phyloP scores from a whole-genome alignment of 1,140 invertebrate species.

The Musca domestica region DNA sequence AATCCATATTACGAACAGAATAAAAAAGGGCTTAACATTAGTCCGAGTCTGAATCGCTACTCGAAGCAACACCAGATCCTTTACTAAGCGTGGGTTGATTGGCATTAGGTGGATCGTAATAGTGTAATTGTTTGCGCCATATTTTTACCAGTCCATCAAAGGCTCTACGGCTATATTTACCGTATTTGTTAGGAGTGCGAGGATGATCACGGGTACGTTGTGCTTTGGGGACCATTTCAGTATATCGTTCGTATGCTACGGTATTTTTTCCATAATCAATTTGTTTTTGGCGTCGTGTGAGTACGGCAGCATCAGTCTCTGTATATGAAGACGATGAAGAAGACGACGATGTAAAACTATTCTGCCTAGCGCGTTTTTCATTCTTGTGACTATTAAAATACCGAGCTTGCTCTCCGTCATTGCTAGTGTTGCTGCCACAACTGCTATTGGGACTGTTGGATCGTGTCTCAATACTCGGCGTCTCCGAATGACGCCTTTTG shows the following conservation, averaged over 20 bases:
- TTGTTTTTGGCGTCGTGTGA: slow-evolving; percentile 83
- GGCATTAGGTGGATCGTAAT: slow-evolving; percentile 68
- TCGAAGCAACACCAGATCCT: background rate
- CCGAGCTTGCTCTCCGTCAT: slow-evolving; percentile 13
- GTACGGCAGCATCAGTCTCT: slow-evolving; percentile 71
- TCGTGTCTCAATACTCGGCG: slow-evolving; percentile 40
- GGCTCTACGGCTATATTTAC: slow-evolving; percentile 83
- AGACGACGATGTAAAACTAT: slow-evolving; percentile 39
- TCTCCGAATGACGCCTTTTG: slow-evolving; percentile 47
- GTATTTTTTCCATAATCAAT: slow-evolving; percentile 96
- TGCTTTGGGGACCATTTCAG: slow-evolving; percentile 63
- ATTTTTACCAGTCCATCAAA: slow-evolving; percentile 86
- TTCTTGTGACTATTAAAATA: slow-evolving; percentile 6
- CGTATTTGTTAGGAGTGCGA: slow-evolving; percentile 80
- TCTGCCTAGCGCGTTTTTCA: slow-evolving; percentile 38
- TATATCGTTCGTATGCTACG: slow-evolving; percentile 79
- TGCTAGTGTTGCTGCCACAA: slow-evolving; percentile 27
- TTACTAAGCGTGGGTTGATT: background rate
- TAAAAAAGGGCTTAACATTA: background rate
- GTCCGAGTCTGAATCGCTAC: slow-evolving; percentile 29
- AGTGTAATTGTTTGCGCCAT: slow-evolving; percentile 83
- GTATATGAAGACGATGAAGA: slow-evolving; percentile 55
- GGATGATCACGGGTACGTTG: slow-evolving; percentile 72
- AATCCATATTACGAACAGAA: too few relatives aligned
- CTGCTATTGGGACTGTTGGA: slow-evolving; percentile 44